Conservation (phyloP, 2,113 vertebrate species). For the Nettapus auritus region DNA sequence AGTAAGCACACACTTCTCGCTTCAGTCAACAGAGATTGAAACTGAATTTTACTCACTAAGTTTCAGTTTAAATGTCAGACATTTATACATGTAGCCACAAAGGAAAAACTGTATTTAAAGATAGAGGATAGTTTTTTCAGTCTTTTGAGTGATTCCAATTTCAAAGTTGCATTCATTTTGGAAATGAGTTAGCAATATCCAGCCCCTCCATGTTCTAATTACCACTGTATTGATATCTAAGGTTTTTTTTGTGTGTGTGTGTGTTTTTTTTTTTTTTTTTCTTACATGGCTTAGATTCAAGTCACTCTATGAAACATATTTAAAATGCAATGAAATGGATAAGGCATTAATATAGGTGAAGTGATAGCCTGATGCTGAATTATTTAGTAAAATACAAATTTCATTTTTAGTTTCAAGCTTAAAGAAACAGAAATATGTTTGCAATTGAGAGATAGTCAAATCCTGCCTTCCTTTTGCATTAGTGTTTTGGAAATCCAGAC, state of each 20-base stretch:
- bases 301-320: not conserved
- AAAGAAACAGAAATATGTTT: not conserved
- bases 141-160: not conserved
- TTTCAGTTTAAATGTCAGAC: not conserved
- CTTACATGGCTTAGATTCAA: not conserved
- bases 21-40: not conserved
- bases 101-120: not conserved
- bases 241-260: not conserved
- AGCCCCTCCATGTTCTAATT: not conserved
- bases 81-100: not conserved
- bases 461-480: not conserved
- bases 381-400: not conserved
- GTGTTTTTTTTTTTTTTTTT: not conserved
- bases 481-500: not conserved
- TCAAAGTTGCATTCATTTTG: not conserved
- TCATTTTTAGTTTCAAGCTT: not conserved
- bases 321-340: not conserved
- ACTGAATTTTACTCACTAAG: not conserved
- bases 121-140: not conserved
- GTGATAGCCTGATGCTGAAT: not conserved
- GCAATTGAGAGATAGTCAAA: not conserved
- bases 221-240: not conserved
- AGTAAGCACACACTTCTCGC: not conserved
- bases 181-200: not conserved
- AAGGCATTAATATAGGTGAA: not conserved